Evolutionary conservation across 1,140 invertebrate species (phyloP).

Genomic region (Mylabris phalerata): DNA sequence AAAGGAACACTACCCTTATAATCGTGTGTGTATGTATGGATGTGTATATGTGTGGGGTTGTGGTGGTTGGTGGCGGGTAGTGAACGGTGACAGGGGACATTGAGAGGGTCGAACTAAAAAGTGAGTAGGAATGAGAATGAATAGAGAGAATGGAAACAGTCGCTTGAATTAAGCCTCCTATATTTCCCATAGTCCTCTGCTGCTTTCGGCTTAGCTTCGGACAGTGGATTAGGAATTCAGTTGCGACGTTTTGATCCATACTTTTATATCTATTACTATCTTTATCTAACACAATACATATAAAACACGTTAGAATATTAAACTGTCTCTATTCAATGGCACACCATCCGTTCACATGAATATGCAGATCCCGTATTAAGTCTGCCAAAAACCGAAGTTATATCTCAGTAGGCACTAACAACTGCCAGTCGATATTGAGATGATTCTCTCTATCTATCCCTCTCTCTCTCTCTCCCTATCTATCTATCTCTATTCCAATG

Average conservation of each 20-base stretch:
- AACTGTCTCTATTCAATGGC: constrained; percentile 6
- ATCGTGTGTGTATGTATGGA: too few relatives aligned
- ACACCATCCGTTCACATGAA: constrained; percentile 24
- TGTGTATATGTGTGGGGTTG: too few relatives aligned
- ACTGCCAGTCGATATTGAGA: constrained; percentile 25
- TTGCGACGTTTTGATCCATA: constrained; percentile 33
- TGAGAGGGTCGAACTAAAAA: too few relatives aligned
- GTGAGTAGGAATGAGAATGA: too few relatives aligned
- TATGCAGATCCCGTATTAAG: constrained; percentile 30
- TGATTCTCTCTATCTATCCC: constrained; percentile 5
- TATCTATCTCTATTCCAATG: too few relatives aligned
- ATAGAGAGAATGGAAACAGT: constrained; percentile 10
- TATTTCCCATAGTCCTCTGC: constrained; percentile 27
- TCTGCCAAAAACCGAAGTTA: constrained; percentile 32
- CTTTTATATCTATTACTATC: constrained; percentile 21
- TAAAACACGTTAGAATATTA: neutral
- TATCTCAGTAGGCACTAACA: constrained; percentile 26
- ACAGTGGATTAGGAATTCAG: constrained; percentile 34
- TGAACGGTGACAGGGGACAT: too few relatives aligned
- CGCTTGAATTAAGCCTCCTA: constrained; percentile 25
- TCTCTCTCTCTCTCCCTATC: too few relatives aligned
- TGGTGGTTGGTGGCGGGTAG: too few relatives aligned
- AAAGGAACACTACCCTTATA: neutral
- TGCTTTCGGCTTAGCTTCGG: constrained; percentile 28
- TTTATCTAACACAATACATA: neutral